These are phyloP conservation scores for Lingula anatina DNA, from an alignment of 2,888 invertebrate genomes.

Conservation along the genomic window DNA sequence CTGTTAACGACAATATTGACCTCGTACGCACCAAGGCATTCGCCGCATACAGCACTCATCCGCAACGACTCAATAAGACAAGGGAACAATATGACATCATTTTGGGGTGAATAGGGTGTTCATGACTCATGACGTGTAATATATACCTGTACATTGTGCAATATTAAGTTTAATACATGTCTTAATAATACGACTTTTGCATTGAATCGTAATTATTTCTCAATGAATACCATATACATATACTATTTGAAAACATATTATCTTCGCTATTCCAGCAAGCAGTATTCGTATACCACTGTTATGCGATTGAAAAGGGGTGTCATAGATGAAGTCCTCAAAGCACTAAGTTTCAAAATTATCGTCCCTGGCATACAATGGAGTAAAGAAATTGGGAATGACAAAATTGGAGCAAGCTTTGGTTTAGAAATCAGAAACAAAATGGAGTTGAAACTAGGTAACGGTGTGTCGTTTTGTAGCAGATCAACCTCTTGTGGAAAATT, in stretches of 20 bases:
- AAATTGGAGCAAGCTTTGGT: neutral
- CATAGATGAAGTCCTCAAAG: no score
- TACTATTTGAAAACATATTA: no score
- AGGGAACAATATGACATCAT: conserved; percentile 18
- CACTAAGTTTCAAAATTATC: neutral
- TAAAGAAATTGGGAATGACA: neutral
- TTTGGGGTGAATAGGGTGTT: conserved; percentile 19
- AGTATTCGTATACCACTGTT: conserved; percentile 15
- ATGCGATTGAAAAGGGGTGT: conserved; percentile 12
- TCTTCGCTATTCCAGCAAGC: conserved; percentile 3
- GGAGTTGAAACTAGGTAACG: neutral
- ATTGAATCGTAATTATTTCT: no score
- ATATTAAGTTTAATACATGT: no score
- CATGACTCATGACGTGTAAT: no score
- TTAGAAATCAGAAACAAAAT: neutral
- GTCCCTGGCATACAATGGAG: neutral
- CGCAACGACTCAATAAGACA: conserved; percentile 11
- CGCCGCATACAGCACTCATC: conserved; percentile 15
- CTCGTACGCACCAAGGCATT: conserved; percentile 17
- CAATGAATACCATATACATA: no score
- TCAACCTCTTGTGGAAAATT: no score
- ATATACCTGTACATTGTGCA: no score
- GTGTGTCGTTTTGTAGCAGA: no score
- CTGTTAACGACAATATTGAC: conserved; percentile 18
- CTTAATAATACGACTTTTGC: no score